These are phyloP conservation scores for Nephila pilipes DNA, from an alignment of 1,140 invertebrate species.

Conservation along the genomic window DNA sequence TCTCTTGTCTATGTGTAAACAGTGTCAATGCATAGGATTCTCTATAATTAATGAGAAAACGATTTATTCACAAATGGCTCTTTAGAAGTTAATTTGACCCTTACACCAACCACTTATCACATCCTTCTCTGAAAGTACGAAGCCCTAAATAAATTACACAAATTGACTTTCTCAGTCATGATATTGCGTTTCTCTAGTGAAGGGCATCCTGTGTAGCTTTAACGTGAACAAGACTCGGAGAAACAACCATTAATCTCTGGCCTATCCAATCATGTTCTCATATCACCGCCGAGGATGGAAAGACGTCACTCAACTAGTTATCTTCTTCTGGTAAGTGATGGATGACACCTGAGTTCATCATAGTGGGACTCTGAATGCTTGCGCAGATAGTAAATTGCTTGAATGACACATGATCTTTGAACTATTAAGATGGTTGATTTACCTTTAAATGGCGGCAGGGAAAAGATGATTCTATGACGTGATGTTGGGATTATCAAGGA, in stretches of 20 bases:
- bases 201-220: neutral
- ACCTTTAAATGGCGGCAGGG: no score
- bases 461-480: no score
- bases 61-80: neutral
- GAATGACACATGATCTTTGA: neutral
- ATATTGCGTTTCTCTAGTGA: neutral
- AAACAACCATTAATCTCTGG: constrained; percentile 4
- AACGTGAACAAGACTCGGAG: neutral
- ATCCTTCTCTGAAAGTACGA: neutral
- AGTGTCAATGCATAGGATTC: no score
- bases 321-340: neutral
- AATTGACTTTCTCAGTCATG: constrained; percentile 16
- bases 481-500: no score
- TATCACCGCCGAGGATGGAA: constrained; percentile 24
- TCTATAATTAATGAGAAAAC: no score
- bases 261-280: constrained; percentile 15
- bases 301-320: constrained; percentile 14
- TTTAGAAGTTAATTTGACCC: neutral
- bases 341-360: neutral
- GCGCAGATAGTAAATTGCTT: neutral
- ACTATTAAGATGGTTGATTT: no score
- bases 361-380: neutral
- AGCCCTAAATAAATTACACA: neutral
- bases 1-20: no score
- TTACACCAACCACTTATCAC: neutral